Evolutionary conservation across 2,888 invertebrate genomes (phyloP).

Genomic region (Mimumesa dahlbomi): DNA sequence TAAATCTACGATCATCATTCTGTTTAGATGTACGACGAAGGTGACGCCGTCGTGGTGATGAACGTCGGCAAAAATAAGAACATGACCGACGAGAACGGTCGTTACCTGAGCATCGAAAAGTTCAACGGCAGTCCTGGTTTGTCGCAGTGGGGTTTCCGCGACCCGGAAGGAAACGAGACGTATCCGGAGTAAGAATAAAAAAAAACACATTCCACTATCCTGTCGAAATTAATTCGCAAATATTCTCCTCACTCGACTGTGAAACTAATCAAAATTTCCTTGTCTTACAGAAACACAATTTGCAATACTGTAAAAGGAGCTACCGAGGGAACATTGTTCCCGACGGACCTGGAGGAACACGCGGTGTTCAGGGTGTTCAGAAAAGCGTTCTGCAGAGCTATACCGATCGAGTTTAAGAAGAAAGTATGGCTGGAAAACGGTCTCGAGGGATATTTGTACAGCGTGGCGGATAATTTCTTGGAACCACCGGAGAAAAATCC

Average conservation of each 20-base stretch:
- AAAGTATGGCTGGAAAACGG: slow-evolving; percentile 80
- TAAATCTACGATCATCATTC: too few relatives aligned
- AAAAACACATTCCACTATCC: neutral
- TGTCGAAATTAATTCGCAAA: neutral
- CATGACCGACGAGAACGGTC: slow-evolving; percentile 71
- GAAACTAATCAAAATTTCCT: neutral
- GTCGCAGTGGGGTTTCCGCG: slow-evolving; percentile 85
- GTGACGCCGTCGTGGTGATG: slow-evolving; percentile 83
- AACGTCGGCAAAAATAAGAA: slow-evolving; percentile 75
- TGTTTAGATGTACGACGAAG: slow-evolving; percentile 85
- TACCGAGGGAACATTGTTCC: slow-evolving; percentile 88
- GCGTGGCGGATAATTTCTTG: slow-evolving; percentile 84
- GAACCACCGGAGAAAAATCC: slow-evolving; percentile 82
- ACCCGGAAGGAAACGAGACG: slow-evolving; percentile 71
- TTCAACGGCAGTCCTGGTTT: slow-evolving; percentile 85
- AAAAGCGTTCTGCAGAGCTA: slow-evolving; percentile 88
- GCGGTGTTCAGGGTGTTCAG: slow-evolving; percentile 85
- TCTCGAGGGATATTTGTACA: slow-evolving; percentile 84
- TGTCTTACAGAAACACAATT: slow-evolving; percentile 79
- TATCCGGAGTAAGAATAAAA: slow-evolving; percentile 67
- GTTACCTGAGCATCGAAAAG: slow-evolving; percentile 73
- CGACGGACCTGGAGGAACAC: slow-evolving; percentile 83
- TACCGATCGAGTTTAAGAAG: slow-evolving; percentile 82
- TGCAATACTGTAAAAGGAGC: slow-evolving; percentile 87
- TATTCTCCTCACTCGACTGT: too few relatives aligned